Conservation (phyloP, 2,888 invertebrate species). For the Bruchidius siliquastri region DNA sequence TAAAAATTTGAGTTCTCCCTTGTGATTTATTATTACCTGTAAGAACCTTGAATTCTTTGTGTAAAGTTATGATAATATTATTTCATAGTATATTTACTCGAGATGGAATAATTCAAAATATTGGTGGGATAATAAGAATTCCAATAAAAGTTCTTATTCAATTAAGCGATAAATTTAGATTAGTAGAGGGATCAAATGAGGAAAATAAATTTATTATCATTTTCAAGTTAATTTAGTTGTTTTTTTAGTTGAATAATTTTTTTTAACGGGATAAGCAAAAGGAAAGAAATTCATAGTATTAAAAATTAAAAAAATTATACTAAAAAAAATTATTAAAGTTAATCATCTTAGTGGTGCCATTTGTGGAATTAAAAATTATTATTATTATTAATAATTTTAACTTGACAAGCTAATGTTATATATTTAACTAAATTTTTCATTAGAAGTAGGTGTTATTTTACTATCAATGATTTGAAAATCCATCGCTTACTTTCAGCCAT, state of each 20-base stretch:
- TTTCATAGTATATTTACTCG: constrained; percentile 52
- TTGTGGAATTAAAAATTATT: constrained; percentile 66
- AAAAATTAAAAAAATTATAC: constrained; percentile 49
- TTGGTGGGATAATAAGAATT: constrained; percentile 51
- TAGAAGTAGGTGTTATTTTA: constrained; percentile 61
- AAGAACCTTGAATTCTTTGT: constrained; percentile 58
- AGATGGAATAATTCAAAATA: constrained; percentile 54
- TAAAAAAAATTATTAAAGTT: constrained; percentile 44
- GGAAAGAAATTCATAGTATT: constrained; percentile 50
- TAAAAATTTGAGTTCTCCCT: constrained; percentile 45
- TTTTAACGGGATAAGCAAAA: constrained; percentile 11
- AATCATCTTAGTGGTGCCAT: constrained; percentile 60
- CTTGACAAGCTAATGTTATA: constrained; percentile 64
- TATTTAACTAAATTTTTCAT: constrained; percentile 54
- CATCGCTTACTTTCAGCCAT: constrained; percentile 66
- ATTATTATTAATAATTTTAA: constrained; percentile 54
- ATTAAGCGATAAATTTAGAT: constrained; percentile 53
- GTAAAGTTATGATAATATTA: constrained; percentile 47
- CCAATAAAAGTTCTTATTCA: constrained; percentile 56
- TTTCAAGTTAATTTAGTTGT: constrained; percentile 48
- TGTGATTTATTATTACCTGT: constrained; percentile 33
- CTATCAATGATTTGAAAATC: constrained; percentile 67
- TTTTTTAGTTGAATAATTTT: constrained; percentile 36
- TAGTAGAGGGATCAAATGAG: constrained; percentile 61
- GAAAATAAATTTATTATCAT: constrained; percentile 67